Evolutionary conservation across 2,113 vertebrate species (phyloP).

Genomic region (Rallus limicola): DNA sequence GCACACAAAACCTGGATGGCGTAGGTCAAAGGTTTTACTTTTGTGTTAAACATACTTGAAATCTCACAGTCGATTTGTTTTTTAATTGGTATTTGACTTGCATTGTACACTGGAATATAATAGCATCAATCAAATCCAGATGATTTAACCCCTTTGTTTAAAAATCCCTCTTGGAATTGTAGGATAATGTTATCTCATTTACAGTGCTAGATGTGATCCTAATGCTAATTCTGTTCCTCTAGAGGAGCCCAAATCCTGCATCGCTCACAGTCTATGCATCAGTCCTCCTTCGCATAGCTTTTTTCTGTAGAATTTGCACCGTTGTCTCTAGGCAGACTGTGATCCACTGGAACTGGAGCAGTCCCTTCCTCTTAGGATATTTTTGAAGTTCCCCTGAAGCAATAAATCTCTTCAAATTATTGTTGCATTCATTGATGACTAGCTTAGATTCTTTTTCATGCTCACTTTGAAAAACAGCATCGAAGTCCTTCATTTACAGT

Average conservation of each 20-base stretch:
- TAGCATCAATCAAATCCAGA: not conserved
- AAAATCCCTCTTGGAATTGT: not conserved
- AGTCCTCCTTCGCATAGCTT: not conserved
- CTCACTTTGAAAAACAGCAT: not conserved
- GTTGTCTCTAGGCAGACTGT: not conserved
- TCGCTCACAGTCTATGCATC: not conserved
- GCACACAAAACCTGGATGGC: constrained; percentile 40
- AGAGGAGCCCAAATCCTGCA: not conserved
- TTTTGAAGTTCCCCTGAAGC: not conserved
- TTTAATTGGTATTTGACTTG: not conserved
- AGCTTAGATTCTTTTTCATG: not conserved
- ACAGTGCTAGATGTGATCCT: not conserved
- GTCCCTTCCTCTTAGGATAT: not conserved
- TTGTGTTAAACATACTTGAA: constrained; percentile 11
- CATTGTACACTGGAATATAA: not conserved
- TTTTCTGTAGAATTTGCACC: not conserved
- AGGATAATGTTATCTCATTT: not conserved
- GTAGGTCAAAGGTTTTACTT: constrained; percentile 46
- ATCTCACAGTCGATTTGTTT: constrained; percentile 5
- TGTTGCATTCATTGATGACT: not conserved
- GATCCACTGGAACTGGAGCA: not conserved
- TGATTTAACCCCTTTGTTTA: not conserved
- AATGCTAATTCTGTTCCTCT: not conserved
- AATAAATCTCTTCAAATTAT: not conserved
- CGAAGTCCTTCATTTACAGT: not conserved